Percentiles rank a stretch among this genome's conserved stretches.
Conservation (phyloP, 2,888 invertebrate species). For the Ceraclea dissimilis region DNA sequence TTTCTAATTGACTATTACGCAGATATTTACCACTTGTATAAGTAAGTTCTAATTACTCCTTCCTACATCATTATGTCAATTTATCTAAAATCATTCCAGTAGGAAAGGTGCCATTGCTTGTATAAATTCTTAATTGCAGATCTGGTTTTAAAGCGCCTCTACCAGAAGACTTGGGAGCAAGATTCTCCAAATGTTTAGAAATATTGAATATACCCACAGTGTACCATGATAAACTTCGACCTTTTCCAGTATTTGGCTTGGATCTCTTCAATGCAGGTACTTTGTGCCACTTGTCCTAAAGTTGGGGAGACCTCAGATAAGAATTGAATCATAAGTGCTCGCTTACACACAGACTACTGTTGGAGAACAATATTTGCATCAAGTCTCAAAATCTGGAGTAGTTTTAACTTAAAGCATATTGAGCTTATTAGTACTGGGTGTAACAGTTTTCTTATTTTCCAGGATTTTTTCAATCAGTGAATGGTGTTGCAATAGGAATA, state of each 20-base stretch:
- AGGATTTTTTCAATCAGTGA: conserved; percentile 34
- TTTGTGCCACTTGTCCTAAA: neutral
- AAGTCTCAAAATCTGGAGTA: no score
- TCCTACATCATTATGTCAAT: no score
- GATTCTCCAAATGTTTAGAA: conserved; percentile 51
- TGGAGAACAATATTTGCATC: no score
- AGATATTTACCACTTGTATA: conserved; percentile 56
- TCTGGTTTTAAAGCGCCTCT: conserved; percentile 30
- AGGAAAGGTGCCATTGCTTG: neutral
- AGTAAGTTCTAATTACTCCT: no score
- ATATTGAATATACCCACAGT: conserved; percentile 48
- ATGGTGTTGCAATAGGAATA: conserved; percentile 64
- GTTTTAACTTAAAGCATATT: no score
- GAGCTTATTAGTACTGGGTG: no score
- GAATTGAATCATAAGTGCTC: no score
- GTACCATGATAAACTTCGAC: conserved; percentile 44
- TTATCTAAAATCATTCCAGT: neutral
- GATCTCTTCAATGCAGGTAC: conserved; percentile 65
- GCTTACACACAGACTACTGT: no score
- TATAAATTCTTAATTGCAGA: conserved; percentile 8
- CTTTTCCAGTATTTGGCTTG: conserved; percentile 67
- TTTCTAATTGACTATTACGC: conserved; percentile 53
- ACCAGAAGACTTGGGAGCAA: conserved; percentile 40
- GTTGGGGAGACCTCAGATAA: no score
- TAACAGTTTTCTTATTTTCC: neutral